These are phyloP conservation scores for Astyanax mexicanus DNA, from an alignment of 2,797 vertebrate genomes.

Conservation along the genomic window DNA sequence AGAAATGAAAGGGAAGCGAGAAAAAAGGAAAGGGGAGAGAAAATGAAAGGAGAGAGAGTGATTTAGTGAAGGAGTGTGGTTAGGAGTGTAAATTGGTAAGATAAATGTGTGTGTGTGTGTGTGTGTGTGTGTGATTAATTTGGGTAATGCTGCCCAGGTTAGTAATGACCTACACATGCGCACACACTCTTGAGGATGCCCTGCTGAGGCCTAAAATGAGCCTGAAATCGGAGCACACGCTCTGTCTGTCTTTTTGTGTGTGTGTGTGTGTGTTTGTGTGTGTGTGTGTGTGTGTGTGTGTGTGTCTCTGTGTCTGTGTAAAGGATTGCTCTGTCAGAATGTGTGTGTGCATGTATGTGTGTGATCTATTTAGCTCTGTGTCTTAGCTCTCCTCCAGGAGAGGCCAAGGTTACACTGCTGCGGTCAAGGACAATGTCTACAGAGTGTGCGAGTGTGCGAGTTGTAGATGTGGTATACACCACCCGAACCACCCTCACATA, in stretches of 20 bases:
- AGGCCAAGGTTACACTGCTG: constrained; percentile 84
- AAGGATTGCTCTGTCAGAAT: constrained; percentile 26
- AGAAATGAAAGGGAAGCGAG: not conserved
- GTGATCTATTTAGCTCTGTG: constrained; percentile 87
- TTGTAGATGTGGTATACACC: too few relatives aligned
- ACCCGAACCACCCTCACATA: too few relatives aligned
- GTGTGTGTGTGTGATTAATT: constrained; percentile 95
- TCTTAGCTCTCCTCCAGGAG: constrained; percentile 82
- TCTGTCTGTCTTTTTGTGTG: constrained; percentile 79
- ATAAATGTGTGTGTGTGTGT: constrained; percentile 77
- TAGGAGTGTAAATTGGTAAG: constrained; percentile 90
- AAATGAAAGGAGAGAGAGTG: constrained; percentile 75
- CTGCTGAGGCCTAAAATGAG: constrained; percentile 96
- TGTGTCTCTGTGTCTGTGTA: constrained; percentile 80
- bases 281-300: constrained; percentile 71
- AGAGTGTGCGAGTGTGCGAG: not conserved
- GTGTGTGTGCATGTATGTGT: constrained; percentile 74
- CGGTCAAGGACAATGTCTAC: constrained; percentile 79
- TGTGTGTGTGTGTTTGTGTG: constrained; percentile 71
- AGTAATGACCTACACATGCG: constrained; percentile 55
- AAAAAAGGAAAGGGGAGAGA: not conserved
- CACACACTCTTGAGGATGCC: constrained; percentile 68
- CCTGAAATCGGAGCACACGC: constrained; percentile 91
- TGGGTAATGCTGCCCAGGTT: constrained; percentile 89
- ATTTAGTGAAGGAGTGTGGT: constrained; percentile 86